Base-by-base conservation (phyloP, 2,113 vertebrate species). In the Noctilio leporinus region DNA sequence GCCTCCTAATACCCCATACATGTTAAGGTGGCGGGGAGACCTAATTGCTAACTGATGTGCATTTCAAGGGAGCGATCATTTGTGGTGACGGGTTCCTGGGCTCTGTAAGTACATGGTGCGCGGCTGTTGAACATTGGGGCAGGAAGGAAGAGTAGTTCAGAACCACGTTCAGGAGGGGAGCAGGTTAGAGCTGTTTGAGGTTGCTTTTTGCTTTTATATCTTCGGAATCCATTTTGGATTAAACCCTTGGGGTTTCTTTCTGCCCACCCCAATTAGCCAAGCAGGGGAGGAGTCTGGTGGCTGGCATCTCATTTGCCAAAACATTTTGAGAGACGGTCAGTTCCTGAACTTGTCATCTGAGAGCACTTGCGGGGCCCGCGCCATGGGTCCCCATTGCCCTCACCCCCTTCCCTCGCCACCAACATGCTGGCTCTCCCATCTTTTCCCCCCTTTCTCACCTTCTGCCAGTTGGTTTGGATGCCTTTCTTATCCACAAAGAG, bases 371-470 rank as follows among this genome's bases (percentile, higher is more conserved):
- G 0, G 24, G 1, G 4, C n/a, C 10, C 22, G 9, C 22, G 12
- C 30, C 0, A 3, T 10, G 5, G 78, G 35, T 15, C 3, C 0
- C 49, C 5, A 0, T 12, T 10, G 11, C 51, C 69, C 6, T 43
- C 0, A 1, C 22, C 8, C 64, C 20, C 28, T 62, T 70, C 12
- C 40, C 64, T 93, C 33, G 1, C 59, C 0, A 0, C 26, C 14
- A 40, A 5, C 7, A 2, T 0, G 0, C 5, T 30, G 53, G 19
- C 16, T 69, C 30, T 35, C 55, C 47, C 26, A 7, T 40, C 33
- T 28, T 19, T 7, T n/a, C 22, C 33, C 8, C 51, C 33, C 26
- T 76, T 26, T 26, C 15, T 53, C 19, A n/a, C 15, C 0, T 15
- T 10, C 51, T 47, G 59, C 92, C 24, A 19, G 0, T 12, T 38